Conservation (phyloP, 2,888 invertebrate genomes). For the Chrysina gloriosa region DNA sequence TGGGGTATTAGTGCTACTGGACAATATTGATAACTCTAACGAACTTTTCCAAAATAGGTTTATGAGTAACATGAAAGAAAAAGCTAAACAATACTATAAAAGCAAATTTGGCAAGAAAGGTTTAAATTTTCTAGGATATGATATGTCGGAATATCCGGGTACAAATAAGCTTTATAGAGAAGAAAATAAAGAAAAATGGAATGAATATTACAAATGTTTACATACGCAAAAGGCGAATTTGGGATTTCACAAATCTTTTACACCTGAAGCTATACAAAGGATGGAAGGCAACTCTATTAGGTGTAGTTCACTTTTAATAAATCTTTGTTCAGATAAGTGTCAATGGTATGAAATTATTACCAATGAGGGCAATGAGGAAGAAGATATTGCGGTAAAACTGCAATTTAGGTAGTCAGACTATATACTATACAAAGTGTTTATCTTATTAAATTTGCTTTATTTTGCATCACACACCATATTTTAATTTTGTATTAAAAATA, state of each 20-base stretch:
- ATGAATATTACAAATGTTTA: conserved; percentile 69
- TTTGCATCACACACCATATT: too few species aligned
- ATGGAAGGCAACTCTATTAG: conserved; percentile 66
- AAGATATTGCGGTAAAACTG: too few species aligned
- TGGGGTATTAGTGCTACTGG: neutral
- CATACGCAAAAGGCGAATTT: conserved; percentile 58
- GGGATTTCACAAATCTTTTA: conserved; percentile 59
- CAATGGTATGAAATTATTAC: too few species aligned
- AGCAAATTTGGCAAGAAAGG: conserved; percentile 58
- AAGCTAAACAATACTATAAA: conserved; percentile 59
- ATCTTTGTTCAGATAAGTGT: too few species aligned
- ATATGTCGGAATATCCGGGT: conserved; percentile 66
- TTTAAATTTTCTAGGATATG: conserved; percentile 60
- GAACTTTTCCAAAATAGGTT: conserved; percentile 41
- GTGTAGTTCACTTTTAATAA: conserved; percentile 53
- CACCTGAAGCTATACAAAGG: conserved; percentile 61
- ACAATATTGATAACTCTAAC: neutral
- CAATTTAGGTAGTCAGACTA: too few species aligned
- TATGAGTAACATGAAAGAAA: conserved; percentile 57
- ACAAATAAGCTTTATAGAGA: conserved; percentile 61
- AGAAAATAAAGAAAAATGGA: conserved; percentile 66
- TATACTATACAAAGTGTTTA: too few species aligned
- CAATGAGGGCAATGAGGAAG: too few species aligned
- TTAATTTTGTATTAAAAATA: too few species aligned
- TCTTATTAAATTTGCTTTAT: too few species aligned